Evolutionary conservation across 30 jellyfish, hydroid and myxozoan genomes (phyloP), one percentile per base, ranked within the genome.

Genomic region (Clytia hemisphaerica): DNA sequence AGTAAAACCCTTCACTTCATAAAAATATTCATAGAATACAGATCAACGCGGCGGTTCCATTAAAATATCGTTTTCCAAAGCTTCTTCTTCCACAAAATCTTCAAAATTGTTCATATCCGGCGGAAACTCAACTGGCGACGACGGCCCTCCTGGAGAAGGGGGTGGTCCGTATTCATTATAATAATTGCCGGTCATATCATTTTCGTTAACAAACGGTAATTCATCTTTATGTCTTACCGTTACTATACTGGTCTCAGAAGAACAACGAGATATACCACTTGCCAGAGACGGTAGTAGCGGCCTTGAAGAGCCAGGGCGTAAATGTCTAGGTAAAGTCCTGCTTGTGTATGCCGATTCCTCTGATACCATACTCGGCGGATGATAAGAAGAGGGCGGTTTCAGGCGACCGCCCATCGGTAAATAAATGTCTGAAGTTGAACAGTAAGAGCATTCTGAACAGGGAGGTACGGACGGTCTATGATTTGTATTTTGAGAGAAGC

Each of bases 101-200:
- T 28, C 19, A 57, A 57, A 57, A 30, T 57, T 45, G 16, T 57
- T 57, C 70, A 57, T 57, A 30, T 57, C 70, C 3, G 77, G 15
- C 22, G 59, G 2, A 69, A 22, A 69, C 49, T 69, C 81, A 21
- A 45, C n/a, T n/a, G n/a, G n/a, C n/a, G n/a, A n/a, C n/a, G n/a
- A n/a, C n/a, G n/a, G n/a, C n/a, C n/a, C 40, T 7, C 78, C 75
- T 15, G 79, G 77, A 6, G 81, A 69, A 16, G 81, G 81, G 6
- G 81, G 81, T 21, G 81, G 79, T n/a, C 76, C 78, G 40, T 69
- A 69, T 21, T 21, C 34, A 49, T 25, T 27, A 45, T 45, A 69
- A 50, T 53, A 75, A 29, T 26, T 49, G 2, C 4, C 46, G 27
- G 25, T 27, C 5, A 30, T 16, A 4, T 21, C 72, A 30, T 42